Base-by-base conservation (phyloP, 64 coral and sea anemone genomes). In the Exaiptasia diaphana region DNA sequence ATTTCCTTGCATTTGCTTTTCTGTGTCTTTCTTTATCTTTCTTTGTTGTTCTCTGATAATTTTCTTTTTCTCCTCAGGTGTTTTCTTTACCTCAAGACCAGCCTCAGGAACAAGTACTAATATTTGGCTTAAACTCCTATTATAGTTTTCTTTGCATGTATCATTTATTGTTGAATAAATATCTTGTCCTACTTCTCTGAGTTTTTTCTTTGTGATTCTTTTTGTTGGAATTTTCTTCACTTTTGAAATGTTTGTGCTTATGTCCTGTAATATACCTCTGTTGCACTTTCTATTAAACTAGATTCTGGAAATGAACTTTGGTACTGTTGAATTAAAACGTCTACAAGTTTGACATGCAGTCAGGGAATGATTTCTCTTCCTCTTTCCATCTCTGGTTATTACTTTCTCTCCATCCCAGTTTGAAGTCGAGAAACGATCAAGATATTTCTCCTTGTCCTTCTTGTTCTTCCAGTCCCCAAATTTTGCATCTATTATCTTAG, bases 121-220 rank as follows among this genome's bases (percentile, higher is more conserved):
- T 13, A 63, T 64, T 0, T 79, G 53, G 33, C 38, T 40, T 1
- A 62, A 15, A 1, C 37, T 28, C 54, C 40, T 79, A 41, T 75
- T 58, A 61, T 42, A 63, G 31, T 79, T 79, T 27, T 31, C 56
- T 63, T 79, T 64, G 36, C 76, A 79, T 41, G 23, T 61, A 29
- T 79, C 75, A 60, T 79, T 41, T 43, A 50, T 25, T 42, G 55
- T 40, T 20, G 56, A 79, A 64, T 62, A 79, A 42, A 79, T 79
- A 13, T 30, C 36, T 24, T 79, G 53, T 34, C 82, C 82, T 11
- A 85, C 42, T 53, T 57, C 61, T 41, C 45, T 67, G 33, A 87
- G 56, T 25, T 78, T 50, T 22, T 64, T 87, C 1, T 74, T 73
- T 10, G 64, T 75, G 38, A 27, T 79, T n/a, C n/a, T n/a, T n/a